Base-by-base conservation (phyloP, 2,888 invertebrate species). In the Pristionchus entomophagus region DNA sequence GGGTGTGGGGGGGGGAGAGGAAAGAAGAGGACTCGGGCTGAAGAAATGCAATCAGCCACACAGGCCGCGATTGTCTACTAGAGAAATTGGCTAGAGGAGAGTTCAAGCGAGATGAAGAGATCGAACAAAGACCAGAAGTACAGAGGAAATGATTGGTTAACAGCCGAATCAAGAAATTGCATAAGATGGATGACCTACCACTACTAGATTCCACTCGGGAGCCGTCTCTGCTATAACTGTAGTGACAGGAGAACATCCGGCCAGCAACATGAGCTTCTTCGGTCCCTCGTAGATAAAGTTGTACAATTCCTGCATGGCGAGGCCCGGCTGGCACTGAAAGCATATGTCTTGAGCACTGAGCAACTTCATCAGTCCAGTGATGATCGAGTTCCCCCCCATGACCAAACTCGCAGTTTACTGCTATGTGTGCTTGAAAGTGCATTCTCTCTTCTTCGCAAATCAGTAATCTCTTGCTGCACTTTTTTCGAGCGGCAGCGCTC, bases 191-290 rank as follows among this genome's bases (percentile, higher is more conserved):
- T 5, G n/a, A 96, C 96, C 96, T 95, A 99, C 99, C 95, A 99
- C 99, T 94, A 99, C 97, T 88, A 99, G 96, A 95, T 99, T 99
- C 99, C 99, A 99, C 97, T 99, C 98, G 95, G 97, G 98, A 86
- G 99, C 99, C 65, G 99, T 98, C 95, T 99, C 99, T 2, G 99
- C 99, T 22, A 99, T 98, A 73, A 99, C 98, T 35, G 99, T 99
- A 93, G 99, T 99, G 41, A 99, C 99, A 14, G 98, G 98, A 92
- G 98, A 98, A 94, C 99, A 99, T 84, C 99, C 99, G 0, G 94
- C 97, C 84, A 99, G 95, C 88, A 98, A 95, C 95, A 98, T 96
- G 93, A 98, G 95, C 95, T 98, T 99, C 29, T 98, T 98, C 88
- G 96, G 94, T 96, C 89, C 86, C 91, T 93, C 88, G 95, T 99